phyloP scores from a whole-genome alignment of 2,888 invertebrate genomes.

The Drosophila acutilabella region DNA sequence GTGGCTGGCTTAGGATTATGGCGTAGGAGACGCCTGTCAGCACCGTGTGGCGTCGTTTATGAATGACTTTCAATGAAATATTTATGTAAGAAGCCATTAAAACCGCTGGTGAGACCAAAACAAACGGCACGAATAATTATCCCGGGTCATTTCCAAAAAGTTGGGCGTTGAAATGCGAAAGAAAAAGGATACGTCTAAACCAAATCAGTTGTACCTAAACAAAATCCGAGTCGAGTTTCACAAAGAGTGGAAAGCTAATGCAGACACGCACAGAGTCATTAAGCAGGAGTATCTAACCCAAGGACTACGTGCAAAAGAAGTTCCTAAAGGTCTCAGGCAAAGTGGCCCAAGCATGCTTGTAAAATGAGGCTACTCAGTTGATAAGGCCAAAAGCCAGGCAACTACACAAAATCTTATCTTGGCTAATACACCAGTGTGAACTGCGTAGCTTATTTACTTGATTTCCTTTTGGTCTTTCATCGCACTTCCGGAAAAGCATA shows the following conservation, averaged over 20 bases:
- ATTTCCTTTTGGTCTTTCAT: neutral
- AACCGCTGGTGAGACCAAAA: conserved; percentile 40
- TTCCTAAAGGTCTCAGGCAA: conserved; percentile 13
- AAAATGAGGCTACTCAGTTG: conserved; percentile 7
- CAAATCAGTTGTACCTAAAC: conserved; percentile 8
- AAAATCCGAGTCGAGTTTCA: neutral
- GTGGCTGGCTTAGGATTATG: conserved; percentile 42
- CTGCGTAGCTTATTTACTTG: conserved; percentile 8
- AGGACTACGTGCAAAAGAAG: conserved; percentile 33
- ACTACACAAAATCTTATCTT: conserved; percentile 16
- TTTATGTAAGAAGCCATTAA: conserved; percentile 70
- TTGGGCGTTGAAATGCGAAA: neutral
- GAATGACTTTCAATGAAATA: conserved; percentile 76
- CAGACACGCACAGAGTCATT: conserved; percentile 38
- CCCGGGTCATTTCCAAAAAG: conserved; percentile 26
- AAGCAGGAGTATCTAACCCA: conserved; percentile 23
- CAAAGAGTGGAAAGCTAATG: neutral
- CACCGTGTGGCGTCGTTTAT: conserved; percentile 56
- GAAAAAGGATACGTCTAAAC: conserved; percentile 6
- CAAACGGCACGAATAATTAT: conserved; percentile 44
- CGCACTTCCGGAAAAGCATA: neutral
- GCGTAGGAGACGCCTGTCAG: conserved; percentile 54
- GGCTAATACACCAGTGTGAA: conserved; percentile 11
- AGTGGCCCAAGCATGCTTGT: conserved; percentile 7
- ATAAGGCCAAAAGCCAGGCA: conserved; percentile 26